A percentile compares a stretch with the other conserved stretches of the same genome.
phyloP scores from a whole-genome alignment of 1,140 invertebrate genomes.

The Limonius californicus region DNA sequence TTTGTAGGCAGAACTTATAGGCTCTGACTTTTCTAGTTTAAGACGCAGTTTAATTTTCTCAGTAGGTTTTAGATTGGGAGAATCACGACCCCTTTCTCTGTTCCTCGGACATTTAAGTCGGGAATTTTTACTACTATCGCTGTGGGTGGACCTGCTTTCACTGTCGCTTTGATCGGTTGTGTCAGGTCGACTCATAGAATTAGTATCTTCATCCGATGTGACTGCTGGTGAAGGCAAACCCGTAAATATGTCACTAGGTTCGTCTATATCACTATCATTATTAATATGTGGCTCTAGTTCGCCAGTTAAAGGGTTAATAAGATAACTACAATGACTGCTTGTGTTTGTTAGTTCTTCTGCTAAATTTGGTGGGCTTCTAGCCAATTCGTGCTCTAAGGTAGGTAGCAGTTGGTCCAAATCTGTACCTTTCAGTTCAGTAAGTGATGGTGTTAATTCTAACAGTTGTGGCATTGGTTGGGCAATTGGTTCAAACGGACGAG shows the following conservation, averaged over 20 bases:
- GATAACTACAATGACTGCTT: slow-evolving; percentile 34
- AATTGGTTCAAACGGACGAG: slow-evolving; percentile 37
- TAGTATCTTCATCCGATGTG: slow-evolving; percentile 43
- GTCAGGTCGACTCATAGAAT: slow-evolving; percentile 43
- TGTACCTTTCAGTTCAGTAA: slow-evolving; percentile 50
- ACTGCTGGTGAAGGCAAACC: slow-evolving; percentile 38
- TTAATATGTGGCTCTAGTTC: slow-evolving; percentile 73
- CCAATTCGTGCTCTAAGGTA: slow-evolving; percentile 45
- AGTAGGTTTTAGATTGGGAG: slow-evolving; percentile 48
- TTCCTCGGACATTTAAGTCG: slow-evolving; percentile 44
- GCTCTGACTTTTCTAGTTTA: slow-evolving; percentile 79
- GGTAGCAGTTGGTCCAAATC: slow-evolving; percentile 63
- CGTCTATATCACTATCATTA: slow-evolving; percentile 47
- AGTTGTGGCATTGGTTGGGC: slow-evolving; percentile 35
- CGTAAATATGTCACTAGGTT: slow-evolving; percentile 43
- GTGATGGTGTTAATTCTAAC: slow-evolving; percentile 42
- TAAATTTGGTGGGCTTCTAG: slow-evolving; percentile 38
- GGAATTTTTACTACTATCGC: slow-evolving; percentile 51
- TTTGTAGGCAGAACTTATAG: slow-evolving; percentile 71
- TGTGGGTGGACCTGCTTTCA: slow-evolving; percentile 57
- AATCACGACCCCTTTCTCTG: slow-evolving; percentile 35
- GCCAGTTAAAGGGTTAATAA: slow-evolving; percentile 85
- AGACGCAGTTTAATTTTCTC: slow-evolving; percentile 82
- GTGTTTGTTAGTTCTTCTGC: slow-evolving; percentile 34
- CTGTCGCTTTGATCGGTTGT: slow-evolving; percentile 59